These are phyloP conservation scores for Pomacea maculata DNA, from an alignment of 1,140 invertebrate genomes.

Conservation along the genomic window DNA sequence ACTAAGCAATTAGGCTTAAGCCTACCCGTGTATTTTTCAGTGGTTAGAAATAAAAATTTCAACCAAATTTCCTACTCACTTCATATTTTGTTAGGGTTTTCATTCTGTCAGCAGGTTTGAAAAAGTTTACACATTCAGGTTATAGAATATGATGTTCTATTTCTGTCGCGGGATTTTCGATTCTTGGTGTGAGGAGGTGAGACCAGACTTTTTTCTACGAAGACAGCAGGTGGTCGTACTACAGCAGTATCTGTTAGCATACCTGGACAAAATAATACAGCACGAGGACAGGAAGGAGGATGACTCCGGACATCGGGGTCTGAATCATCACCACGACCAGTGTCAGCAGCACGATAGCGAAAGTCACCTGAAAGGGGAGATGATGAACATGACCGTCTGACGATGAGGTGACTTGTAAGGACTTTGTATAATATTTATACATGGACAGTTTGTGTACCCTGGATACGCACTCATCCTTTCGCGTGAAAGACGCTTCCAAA, in stretches of 20 bases:
- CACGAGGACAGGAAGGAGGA: slow-evolving; percentile 13
- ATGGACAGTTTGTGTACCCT: no score
- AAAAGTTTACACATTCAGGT: no score
- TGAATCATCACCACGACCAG: slow-evolving; percentile 19
- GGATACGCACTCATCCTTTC: no score
- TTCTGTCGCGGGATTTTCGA: no score
- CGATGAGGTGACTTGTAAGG: no score
- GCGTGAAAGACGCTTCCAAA: no score
- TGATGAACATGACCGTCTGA: not conserved
- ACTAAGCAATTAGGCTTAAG: not conserved
- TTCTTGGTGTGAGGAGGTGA: no score
- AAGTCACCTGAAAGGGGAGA: not conserved
- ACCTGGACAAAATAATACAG: slow-evolving; percentile 56
- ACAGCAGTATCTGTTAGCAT: not conserved
- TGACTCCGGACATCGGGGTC: slow-evolving; percentile 9
- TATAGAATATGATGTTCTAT: no score
- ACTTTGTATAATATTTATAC: no score
- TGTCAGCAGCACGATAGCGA: slow-evolving; percentile 14
- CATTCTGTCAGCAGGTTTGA: not conserved
- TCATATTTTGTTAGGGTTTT: not conserved
- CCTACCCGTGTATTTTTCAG: not conserved
- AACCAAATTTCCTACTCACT: not conserved
- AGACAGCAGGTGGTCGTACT: no score
- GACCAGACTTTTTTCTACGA: no score
- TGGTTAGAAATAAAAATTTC: not conserved